Conservation (phyloP, 2,888 invertebrate genomes). For the Acleris holmiana region DNA sequence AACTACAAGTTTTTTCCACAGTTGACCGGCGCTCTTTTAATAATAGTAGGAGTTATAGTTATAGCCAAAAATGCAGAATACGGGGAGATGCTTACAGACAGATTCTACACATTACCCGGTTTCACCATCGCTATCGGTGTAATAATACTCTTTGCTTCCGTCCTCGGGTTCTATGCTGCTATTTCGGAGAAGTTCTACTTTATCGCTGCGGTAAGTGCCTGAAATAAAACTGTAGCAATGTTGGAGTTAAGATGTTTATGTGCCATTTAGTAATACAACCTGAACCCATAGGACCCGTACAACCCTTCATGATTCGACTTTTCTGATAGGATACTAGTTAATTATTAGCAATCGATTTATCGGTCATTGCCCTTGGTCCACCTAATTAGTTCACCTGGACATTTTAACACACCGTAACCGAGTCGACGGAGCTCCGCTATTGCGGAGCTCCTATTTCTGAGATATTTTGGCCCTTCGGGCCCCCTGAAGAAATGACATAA, state of each 20-base stretch:
- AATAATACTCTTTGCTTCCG: constrained; percentile 88
- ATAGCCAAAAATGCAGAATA: constrained; percentile 85
- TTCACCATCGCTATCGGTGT: constrained; percentile 87
- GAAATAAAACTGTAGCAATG: neutral
- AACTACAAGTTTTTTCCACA: constrained; percentile 63
- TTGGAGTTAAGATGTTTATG: neutral
- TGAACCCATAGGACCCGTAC: too few relatives aligned
- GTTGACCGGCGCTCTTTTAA: constrained; percentile 90
- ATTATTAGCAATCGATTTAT: too few relatives aligned
- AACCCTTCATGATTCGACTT: too few relatives aligned
- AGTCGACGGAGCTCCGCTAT: too few relatives aligned
- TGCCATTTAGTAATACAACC: constrained; percentile 28
- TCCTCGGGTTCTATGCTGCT: constrained; percentile 94
- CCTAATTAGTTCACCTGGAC: too few relatives aligned
- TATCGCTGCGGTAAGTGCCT: constrained; percentile 87
- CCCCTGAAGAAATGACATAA: too few relatives aligned
- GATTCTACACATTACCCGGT: constrained; percentile 88
- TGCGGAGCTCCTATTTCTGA: too few relatives aligned
- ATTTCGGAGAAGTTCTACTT: constrained; percentile 92
- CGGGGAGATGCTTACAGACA: constrained; percentile 83
- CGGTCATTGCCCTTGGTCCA: too few relatives aligned
- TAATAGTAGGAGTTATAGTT: constrained; percentile 87
- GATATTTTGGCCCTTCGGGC: too few relatives aligned
- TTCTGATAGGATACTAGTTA: too few relatives aligned
- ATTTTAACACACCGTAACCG: too few relatives aligned